These are phyloP conservation scores for Tetragonula carbonaria DNA, from an alignment of 2,888 invertebrate species.

Conservation along the genomic window DNA sequence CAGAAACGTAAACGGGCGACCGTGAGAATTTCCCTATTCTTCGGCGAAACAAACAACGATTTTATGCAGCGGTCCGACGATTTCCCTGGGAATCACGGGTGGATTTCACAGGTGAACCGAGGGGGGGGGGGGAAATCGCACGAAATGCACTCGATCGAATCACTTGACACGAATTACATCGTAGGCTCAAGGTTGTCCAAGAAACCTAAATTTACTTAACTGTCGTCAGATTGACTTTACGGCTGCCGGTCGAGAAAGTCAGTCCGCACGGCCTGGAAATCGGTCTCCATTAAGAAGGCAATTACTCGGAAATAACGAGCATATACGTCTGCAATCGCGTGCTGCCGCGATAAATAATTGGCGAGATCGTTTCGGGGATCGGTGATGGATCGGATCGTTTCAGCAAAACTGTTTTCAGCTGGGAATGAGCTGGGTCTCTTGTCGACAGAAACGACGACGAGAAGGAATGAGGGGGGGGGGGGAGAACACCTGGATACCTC, in stretches of 20 bases:
- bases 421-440: background rate
- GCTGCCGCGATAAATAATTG: slow-evolving; percentile 37
- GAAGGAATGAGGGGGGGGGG: background rate
- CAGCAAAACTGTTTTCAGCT: background rate
- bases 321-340: slow-evolving; percentile 38
- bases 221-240: slow-evolving; percentile 45
- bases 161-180: slow-evolving; percentile 58
- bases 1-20: too few species aligned
- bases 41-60: background rate
- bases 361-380: slow-evolving; percentile 4
- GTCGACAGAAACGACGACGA: background rate
- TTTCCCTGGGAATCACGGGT: slow-evolving; percentile 34
- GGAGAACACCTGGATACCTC: background rate
- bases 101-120: slow-evolving; percentile 28
- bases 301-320: slow-evolving; percentile 31
- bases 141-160: slow-evolving; percentile 15
- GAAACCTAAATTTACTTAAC: slow-evolving; percentile 63
- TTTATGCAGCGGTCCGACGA: background rate
- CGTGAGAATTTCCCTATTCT: background rate
- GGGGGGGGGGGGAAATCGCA: background rate
- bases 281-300: slow-evolving; percentile 32
- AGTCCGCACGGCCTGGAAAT: slow-evolving; percentile 49
- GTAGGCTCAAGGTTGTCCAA: slow-evolving; percentile 46
- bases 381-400: slow-evolving; percentile 20
- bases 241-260: slow-evolving; percentile 50